Evolutionary conservation across 2,888 invertebrate genomes (phyloP).

Genomic region (Polia nebulosa): DNA sequence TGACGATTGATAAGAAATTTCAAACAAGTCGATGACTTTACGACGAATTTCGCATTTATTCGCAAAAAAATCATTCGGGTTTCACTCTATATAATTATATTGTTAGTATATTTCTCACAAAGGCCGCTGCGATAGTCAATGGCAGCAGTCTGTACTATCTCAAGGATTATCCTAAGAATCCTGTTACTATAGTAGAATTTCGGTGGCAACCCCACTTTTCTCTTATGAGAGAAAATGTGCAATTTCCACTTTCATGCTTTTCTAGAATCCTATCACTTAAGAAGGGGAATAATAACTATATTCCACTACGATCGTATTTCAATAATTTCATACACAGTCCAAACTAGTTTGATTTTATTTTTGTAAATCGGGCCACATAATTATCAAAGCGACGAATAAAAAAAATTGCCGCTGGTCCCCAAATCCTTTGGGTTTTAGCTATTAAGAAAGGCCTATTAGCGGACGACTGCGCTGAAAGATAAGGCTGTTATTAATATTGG

Average conservation of each 20-base stretch:
- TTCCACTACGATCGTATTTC: slow-evolving; percentile 9
- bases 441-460: slow-evolving; percentile 33
- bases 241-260: not conserved
- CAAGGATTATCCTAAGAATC: not conserved
- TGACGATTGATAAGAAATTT: too few species aligned
- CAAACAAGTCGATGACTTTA: too few species aligned
- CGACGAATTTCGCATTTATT: not conserved
- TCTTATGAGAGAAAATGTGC: not conserved
- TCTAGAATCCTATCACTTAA: not conserved
- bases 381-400: not conserved
- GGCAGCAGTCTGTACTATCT: too few species aligned
- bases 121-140: too few species aligned
- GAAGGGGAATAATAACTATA: too few species aligned
- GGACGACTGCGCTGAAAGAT: slow-evolving; percentile 47
- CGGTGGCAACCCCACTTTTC: not conserved
- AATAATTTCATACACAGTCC: not conserved
- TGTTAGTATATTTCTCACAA: too few species aligned
- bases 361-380: not conserved
- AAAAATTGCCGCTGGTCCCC: slow-evolving; percentile 1
- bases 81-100: too few species aligned
- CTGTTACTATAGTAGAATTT: not conserved
- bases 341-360: too few species aligned
- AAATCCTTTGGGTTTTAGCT: slow-evolving; percentile 23
- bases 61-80: too few species aligned
- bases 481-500: slow-evolving; percentile 50